Evolutionary conservation across 2,888 invertebrate species (phyloP).

Genomic region (Apoda limacodes): DNA sequence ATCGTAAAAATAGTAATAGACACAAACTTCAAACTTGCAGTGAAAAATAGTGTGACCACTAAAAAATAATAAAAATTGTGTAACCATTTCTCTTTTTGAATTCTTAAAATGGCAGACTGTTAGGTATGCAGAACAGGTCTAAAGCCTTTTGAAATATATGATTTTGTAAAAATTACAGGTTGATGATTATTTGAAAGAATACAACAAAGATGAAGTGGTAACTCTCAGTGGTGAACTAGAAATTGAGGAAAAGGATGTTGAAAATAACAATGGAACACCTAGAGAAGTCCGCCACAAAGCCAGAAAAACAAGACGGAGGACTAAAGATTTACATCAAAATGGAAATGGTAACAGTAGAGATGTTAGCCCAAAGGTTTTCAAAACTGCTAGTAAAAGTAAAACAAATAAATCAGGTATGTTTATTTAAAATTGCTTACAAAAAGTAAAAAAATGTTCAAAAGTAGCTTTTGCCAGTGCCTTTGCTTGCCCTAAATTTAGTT

Average conservation of each 20-base stretch:
- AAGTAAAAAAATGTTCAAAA: not conserved
- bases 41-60: too few relatives aligned
- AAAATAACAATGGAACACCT: conserved; percentile 51
- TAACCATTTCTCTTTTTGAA: too few relatives aligned
- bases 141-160: too few relatives aligned
- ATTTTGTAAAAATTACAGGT: too few relatives aligned
- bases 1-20: too few relatives aligned
- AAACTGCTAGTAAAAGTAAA: conserved; percentile 44
- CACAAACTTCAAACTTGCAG: too few relatives aligned
- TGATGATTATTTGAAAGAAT: conserved; percentile 63
- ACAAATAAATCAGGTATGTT: conserved; percentile 39
- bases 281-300: conserved; percentile 54
- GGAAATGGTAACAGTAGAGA: conserved; percentile 44
- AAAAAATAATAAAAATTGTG: too few relatives aligned
- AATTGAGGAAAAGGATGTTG: conserved; percentile 56
- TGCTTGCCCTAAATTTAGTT: too few relatives aligned
- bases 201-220: conserved; percentile 61
- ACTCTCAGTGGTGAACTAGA: conserved; percentile 63
- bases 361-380: conserved; percentile 63
- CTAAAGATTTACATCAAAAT: conserved; percentile 50
- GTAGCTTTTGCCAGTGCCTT: not conserved
- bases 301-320: conserved; percentile 53
- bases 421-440: not conserved
- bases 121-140: too few relatives aligned
- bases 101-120: too few relatives aligned